phyloP scores from a whole-genome alignment of 2,113 vertebrate genomes.

The Butorides virescens region DNA sequence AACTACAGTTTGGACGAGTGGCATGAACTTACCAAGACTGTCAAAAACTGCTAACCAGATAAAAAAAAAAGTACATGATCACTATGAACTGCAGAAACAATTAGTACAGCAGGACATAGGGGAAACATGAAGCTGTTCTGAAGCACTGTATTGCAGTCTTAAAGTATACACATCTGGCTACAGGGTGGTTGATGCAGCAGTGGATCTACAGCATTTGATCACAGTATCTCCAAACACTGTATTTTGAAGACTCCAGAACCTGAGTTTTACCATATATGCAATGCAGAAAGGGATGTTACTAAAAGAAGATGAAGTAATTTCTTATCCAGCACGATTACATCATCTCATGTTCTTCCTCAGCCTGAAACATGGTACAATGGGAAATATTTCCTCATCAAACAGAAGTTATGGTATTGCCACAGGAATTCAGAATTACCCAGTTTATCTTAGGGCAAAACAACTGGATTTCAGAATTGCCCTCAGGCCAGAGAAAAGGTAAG shows the following conservation, averaged over 20 bases:
- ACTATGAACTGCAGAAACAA: neutral
- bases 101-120: neutral
- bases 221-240: neutral
- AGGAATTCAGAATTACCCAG: neutral
- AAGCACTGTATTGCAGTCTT: neutral
- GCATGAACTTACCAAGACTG: neutral
- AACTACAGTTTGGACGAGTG: neutral
- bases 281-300: neutral
- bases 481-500: neutral
- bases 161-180: neutral
- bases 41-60: neutral
- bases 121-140: neutral
- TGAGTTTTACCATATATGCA: neutral
- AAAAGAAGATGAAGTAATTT: neutral
- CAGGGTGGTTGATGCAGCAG: neutral
- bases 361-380: neutral
- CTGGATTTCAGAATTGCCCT: neutral
- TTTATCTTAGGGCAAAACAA: neutral
- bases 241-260: neutral
- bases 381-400: neutral
- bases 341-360: neutral
- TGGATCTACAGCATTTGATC: neutral
- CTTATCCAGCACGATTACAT: neutral
- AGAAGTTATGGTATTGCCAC: neutral
- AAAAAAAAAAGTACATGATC: fast-evolving